phyloP scores from a whole-genome alignment of 2,888 invertebrate genomes.

The Amphipyra tragopoginis region DNA sequence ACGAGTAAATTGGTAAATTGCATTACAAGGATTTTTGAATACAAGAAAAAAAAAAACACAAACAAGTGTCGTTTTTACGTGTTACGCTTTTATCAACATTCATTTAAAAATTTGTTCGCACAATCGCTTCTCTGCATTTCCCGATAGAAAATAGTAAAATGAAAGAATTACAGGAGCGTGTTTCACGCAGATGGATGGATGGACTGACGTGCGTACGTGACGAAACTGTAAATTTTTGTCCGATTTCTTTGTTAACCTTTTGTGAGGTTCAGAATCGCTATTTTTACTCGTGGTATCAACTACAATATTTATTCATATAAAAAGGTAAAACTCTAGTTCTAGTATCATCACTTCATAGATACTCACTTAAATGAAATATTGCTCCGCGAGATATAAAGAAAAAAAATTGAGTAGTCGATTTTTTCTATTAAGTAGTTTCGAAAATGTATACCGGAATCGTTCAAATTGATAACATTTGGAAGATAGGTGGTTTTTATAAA shows the following conservation, averaged over 20 bases:
- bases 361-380: too few species aligned
- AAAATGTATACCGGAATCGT: too few species aligned
- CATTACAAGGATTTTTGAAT: too few species aligned
- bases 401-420: too few species aligned
- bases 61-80: neutral
- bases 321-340: neutral
- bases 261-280: slow-evolving; percentile 3
- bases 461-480: too few species aligned
- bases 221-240: slow-evolving; percentile 31
- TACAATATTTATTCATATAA: neutral
- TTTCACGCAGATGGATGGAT: slow-evolving; percentile 46
- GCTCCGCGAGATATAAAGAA: too few species aligned
- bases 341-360: too few species aligned
- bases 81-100: neutral
- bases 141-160: slow-evolving; percentile 29
- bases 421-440: too few species aligned
- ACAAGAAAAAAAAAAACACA: too few species aligned
- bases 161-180: slow-evolving; percentile 42
- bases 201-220: slow-evolving; percentile 42
- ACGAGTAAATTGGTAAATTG: too few species aligned
- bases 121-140: slow-evolving; percentile 12
- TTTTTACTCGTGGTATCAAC: slow-evolving; percentile 5
- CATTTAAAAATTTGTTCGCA: slow-evolving; percentile 14
- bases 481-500: too few species aligned
- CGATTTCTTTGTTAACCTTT: slow-evolving; percentile 43